Base-by-base conservation (phyloP, 2,113 vertebrate genomes). In the Conger conger region DNA sequence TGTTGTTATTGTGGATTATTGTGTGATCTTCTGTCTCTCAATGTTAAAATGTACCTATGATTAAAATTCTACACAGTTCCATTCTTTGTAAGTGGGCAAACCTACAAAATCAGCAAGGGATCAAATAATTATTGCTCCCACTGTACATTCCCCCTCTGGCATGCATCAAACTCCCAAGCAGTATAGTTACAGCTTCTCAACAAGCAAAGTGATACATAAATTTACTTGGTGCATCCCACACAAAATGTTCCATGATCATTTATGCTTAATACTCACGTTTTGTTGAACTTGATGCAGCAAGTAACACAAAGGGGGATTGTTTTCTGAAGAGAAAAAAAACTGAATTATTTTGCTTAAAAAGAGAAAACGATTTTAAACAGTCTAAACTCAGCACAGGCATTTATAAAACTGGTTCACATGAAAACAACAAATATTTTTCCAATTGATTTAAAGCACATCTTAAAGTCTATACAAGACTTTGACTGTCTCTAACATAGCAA, bases 301-400 rank as follows among this genome's bases (percentile, higher is more conserved):
- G 68, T 82, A 16, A 86, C 84, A 80, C 84, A 85, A 68, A 86
- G 36, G 37, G 87, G 84, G 78, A 88, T 79, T 73, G 81, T 85
- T 73, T 88, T 79, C 87, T 86, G 68, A 77, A 77, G 8, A 27
- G 9, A 78, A 80, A 82, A 76, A 38, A 60, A 79, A 50, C 1
- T 63, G 20, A 63, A 63, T 63, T 3, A n/a, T 23, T 30, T 68
- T 40, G 60, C 13, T 30, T 23, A 68, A 73, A 82, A 82, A 17
- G n/a, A 16, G 15, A 40, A 30, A 13, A 50, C 9, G 11, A 50
- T 50, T 50, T 50, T 50, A 42, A n/a, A n/a, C n/a, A n/a, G 40
- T 42, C 40, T 9, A 50, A 50, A 50, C 45, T 13, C 1, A 50
- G 45, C 40, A 6, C 40, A 42, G 0, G 40, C 40, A 42, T 57